A percentile compares a stretch with the other conserved stretches of the same genome.
Conservation (phyloP, 2,113 vertebrate species). For the Ancistrus triradiatus region DNA sequence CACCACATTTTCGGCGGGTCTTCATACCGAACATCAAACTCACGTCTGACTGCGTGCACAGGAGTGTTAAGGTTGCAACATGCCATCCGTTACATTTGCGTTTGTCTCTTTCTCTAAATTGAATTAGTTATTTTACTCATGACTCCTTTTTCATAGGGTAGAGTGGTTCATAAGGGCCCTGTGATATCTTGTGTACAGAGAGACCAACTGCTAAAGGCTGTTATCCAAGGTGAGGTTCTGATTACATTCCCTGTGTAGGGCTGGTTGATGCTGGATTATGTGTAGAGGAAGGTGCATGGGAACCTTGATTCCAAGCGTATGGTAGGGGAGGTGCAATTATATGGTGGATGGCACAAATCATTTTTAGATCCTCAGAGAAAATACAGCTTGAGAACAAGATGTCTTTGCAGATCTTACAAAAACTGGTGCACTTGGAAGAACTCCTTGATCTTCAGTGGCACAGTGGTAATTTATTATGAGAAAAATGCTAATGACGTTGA, state of each 20-base stretch:
- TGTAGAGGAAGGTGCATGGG: background rate
- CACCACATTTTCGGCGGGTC: constrained; percentile 51
- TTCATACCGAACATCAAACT: constrained; percentile 48
- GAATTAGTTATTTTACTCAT: background rate
- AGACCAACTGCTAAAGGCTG: constrained; percentile 55
- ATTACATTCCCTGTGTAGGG: background rate
- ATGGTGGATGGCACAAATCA: constrained; percentile 15
- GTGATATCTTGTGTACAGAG: constrained; percentile 47
- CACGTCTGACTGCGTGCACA: constrained; percentile 44
- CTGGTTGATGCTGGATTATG: background rate
- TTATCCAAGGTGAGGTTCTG: constrained; percentile 60
- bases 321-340: background rate
- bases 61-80: constrained; percentile 60
- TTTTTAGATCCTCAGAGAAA: background rate
- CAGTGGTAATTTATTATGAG: too few relatives aligned
- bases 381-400: background rate
- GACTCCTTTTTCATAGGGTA: constrained; percentile 51
- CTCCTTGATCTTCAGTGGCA: too few relatives aligned
- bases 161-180: constrained; percentile 60
- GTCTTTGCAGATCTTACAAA: too few relatives aligned
- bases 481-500: too few relatives aligned
- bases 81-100: background rate
- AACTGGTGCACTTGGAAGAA: too few relatives aligned
- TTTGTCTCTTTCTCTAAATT: background rate
- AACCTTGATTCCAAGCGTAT: constrained; percentile 19